Base-by-base conservation (phyloP, 2,113 vertebrate species). In the Oncorhynchus keta region DNA sequence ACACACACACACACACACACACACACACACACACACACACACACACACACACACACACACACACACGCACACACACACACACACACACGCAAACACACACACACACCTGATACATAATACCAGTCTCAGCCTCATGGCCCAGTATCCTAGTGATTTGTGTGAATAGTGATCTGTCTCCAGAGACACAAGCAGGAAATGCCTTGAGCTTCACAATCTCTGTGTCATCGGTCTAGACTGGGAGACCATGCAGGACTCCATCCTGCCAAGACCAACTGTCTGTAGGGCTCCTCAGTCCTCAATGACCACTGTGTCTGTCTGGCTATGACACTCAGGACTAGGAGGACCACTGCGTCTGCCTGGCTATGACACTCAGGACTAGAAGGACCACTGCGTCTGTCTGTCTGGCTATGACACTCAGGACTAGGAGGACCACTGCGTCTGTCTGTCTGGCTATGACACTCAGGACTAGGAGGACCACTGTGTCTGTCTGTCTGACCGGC, bases 181-280 rank as follows among this genome's bases (percentile, higher is more conserved):
- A 85, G 89, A 91, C 84, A 75, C 81, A 64, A 45, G 82, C 90
- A 92, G 91, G 92, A 93, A 93, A 92, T 90, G 90, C 91, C 91
- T 88, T 65, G 11, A 86, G 88, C 86, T 86, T 84, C 85, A 87
- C 89, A 88, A 86, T 89, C 89, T 91, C 85, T 87, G 84, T 92
- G 91, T 91, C 88, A 93, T 92, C 90, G 80, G 90, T 85, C 85
- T 92, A 85, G 84, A 79, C 84, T 77, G 8, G 75, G 66, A 73
- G 75, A 71, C 57, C 68, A 81, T 76, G 49, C 51, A 49, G 79
- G 68, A 48, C 76, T 77, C 77, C 76, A 76, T 91, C 89, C 85
- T 88, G 88, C 84, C 77, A 62, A 75, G 78, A 66, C 67, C 86
- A 57, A 39, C 65, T 57, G 70, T 70, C 74, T 83, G 72, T 5